Base-by-base conservation (phyloP, 2,797 vertebrate species). In the Margarornis squamiger region DNA sequence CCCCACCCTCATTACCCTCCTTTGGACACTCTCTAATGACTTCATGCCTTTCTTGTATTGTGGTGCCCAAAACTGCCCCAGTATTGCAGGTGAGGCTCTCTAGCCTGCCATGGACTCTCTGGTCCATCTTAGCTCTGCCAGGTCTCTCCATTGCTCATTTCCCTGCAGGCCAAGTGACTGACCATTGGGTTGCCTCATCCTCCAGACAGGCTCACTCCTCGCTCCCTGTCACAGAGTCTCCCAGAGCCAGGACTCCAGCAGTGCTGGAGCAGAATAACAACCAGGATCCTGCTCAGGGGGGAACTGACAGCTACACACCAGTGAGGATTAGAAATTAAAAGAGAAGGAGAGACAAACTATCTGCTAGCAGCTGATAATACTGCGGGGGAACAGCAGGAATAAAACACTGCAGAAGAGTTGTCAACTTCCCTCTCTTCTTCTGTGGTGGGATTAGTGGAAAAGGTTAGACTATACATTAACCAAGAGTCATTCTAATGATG, bases 381-480 rank as follows among this genome's bases (percentile, higher is more conserved):
- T 71, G 80, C 91, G 51, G 74, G 55, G 70, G 52, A 78, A 8
- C 46, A 34, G 80, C 6, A 49, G 67, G 91, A 73, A 84, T 82
- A 74, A 90, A 96, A 86, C 72, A 70, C 70, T 65, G 86, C 70
- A 24, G 55, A 70, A 58, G 83, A 71, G 83, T 43, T 94, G 88
- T 95, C 96, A 90, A 62, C 85, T 85, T 79, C 34, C 34, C 52
- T 71, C 83, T 79, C 39, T 34, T 74, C 58, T 62, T 93, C 80
- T 71, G 90, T 61, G 86, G 78, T 88, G 76, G 90, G 93, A 95
- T 96, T 96, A 96, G 80, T 51, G 78, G 91, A 58, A 96, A 96
- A 96, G 90, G 93, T 96, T 96, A 94, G 59, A 84, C 90, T 91
- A 78, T 93, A 92, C 88, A 82, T 97, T 94, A 93, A 96, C 95